Base-by-base conservation (phyloP, 2,797 vertebrate genomes). In the Setipinna tenuifilis region DNA sequence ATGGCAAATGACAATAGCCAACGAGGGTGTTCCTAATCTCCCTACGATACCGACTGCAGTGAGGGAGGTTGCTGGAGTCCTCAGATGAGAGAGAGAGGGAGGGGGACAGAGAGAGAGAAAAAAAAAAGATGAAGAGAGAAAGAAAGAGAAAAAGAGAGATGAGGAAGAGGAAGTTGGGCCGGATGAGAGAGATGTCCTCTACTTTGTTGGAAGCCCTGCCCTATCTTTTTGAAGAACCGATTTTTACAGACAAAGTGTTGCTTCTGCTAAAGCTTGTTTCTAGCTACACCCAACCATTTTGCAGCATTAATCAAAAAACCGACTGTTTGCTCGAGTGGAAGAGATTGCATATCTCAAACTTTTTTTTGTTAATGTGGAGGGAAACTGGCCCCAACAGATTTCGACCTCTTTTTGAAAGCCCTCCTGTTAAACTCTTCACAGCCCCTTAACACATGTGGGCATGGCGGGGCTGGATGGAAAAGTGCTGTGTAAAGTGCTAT, bases 1-100 rank as follows among this genome's bases (percentile, higher is more conserved):
- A 81, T 88, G 89, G 81, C 81, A 14, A 44, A 84, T 82, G 85
- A 92, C 91, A 91, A 92, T 85, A 83, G 91, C 83, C 82, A 82
- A 87, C 41, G 9, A 89, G 89, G 83, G 85, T 87, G 84, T 88
- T 88, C 86, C 89, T 90, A 86, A 92, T 92, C 87, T 78, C 71
- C 46, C 58, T 85, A 82, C 83, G 85, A 90, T 88, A 89, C 84
- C 9, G 80, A 83, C 80, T 14, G n/a, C 86, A 84, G 75, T 78
- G 83, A 86, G 84, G 86, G 62, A 91, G 88, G 85, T 85, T 86
- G 86, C 85, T 86, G 88, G 58, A 84, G 62, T 85, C 82, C 83
- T 78, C 59, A 82, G 86, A 90, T 88, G 83, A 85, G 62, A 62
- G 59, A 62, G 21, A 12, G 48, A 19, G 23, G 83, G 46, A 87